Percentiles rank a stretch among this genome's conserved stretches.
phyloP scores from a whole-genome alignment of 2,113 vertebrate species.

The Butorides virescens region DNA sequence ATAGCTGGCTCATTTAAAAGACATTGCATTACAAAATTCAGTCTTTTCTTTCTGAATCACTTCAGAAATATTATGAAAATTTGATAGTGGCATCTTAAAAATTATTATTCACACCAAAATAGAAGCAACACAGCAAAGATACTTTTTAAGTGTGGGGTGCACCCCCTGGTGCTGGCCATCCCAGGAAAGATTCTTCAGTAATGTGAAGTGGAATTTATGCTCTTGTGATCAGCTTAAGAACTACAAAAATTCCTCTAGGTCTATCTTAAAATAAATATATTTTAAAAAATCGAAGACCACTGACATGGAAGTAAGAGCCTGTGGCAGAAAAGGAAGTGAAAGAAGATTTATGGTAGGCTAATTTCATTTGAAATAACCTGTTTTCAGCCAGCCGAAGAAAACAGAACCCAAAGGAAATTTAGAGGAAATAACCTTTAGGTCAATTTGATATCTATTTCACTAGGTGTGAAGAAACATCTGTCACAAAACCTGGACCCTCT shows the following conservation, averaged over 20 bases:
- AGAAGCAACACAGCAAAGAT: background rate
- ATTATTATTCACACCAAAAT: background rate
- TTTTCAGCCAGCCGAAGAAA: constrained; percentile 9
- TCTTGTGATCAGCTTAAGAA: background rate
- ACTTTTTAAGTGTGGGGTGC: background rate
- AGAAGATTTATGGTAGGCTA: constrained; percentile 43
- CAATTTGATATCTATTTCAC: constrained; percentile 49
- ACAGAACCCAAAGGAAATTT: constrained; percentile 60
- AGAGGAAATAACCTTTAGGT: constrained; percentile 51
- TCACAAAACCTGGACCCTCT: background rate
- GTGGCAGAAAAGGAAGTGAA: constrained; percentile 20
- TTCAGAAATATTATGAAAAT: background rate
- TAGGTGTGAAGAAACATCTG: constrained; percentile 22
- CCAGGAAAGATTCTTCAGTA: background rate
- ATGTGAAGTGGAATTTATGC: background rate
- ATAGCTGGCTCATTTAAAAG: background rate
- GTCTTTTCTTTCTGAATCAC: background rate
- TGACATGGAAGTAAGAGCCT: background rate
- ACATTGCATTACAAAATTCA: background rate
- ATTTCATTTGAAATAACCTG: constrained; percentile 57
- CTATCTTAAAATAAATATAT: background rate
- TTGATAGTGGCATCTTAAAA: background rate
- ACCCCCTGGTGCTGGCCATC: background rate
- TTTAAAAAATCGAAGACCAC: background rate
- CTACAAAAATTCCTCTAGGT: background rate